Evolutionary conservation across 2,888 invertebrate species (phyloP).

Genomic region (Coleophora deauratella): DNA sequence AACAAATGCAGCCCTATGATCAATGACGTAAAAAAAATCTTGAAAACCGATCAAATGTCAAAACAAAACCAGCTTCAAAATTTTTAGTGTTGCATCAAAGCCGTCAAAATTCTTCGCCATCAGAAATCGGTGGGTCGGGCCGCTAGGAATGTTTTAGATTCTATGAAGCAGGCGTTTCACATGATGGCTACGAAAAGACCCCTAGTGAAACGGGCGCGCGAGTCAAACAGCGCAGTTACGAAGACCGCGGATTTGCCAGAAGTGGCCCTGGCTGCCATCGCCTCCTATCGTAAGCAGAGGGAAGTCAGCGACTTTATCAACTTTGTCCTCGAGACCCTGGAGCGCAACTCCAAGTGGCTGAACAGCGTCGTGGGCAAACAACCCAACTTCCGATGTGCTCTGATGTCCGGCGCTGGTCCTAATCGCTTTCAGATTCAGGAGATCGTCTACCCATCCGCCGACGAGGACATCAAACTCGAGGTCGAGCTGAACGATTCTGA

Average conservation of each 20-base stretch:
- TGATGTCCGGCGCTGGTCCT: constrained; percentile 57
- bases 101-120: constrained; percentile 46
- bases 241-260: constrained; percentile 36
- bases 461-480: constrained; percentile 45
- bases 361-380: constrained; percentile 47
- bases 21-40: too few relatives aligned
- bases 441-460: constrained; percentile 51
- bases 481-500: constrained; percentile 55
- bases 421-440: constrained; percentile 58
- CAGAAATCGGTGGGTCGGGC: constrained; percentile 24
- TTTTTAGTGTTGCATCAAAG: too few relatives aligned
- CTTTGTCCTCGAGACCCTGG: constrained; percentile 47
- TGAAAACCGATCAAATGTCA: too few relatives aligned
- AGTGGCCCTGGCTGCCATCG: constrained; percentile 53
- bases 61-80: too few relatives aligned
- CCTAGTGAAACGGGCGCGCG: constrained; percentile 28
- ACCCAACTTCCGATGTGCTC: constrained; percentile 47
- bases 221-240: constrained; percentile 22
- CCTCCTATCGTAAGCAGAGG: constrained; percentile 51
- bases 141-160: constrained; percentile 33
- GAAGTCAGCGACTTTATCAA: constrained; percentile 53
- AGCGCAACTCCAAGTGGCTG: constrained; percentile 52
- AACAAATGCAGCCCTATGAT: too few relatives aligned
- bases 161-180: constrained; percentile 25
- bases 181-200: constrained; percentile 34